Conservation (phyloP, 2,113 vertebrate species). For the Caranx melampygus region DNA sequence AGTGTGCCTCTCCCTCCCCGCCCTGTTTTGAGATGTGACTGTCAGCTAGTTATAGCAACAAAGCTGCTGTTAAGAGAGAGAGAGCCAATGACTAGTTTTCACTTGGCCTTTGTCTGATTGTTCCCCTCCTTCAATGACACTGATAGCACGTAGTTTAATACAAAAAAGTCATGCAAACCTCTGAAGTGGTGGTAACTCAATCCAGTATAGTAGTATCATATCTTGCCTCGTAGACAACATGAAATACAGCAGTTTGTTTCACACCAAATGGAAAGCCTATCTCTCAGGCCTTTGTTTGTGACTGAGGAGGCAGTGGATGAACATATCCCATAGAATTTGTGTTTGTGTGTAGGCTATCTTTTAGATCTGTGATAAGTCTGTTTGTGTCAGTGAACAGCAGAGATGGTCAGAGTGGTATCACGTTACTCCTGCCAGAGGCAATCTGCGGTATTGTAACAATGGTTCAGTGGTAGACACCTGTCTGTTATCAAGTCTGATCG, state of each 20-base stretch:
- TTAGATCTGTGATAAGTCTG: conserved; percentile 54
- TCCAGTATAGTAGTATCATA: conserved; percentile 54
- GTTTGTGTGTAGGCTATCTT: conserved; percentile 57
- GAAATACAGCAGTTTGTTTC: conserved; percentile 72
- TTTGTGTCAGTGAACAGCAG: conserved; percentile 49
- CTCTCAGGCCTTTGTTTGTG: conserved; percentile 60
- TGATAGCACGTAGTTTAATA: conserved; percentile 21
- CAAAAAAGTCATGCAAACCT: conserved; percentile 44
- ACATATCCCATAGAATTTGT: conserved; percentile 66
- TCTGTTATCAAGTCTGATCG: conserved; percentile 62
- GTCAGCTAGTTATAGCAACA: conserved; percentile 12
- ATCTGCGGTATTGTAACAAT: conserved; percentile 61
- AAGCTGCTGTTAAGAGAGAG: conserved; percentile 17
- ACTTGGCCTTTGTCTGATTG: conserved; percentile 20
- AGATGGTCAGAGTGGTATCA: conserved; percentile 68
- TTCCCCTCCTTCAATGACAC: conserved; percentile 35
- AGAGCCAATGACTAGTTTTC: conserved; percentile 15
- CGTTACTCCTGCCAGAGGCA: conserved; percentile 73
- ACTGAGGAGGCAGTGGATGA: conserved; percentile 66
- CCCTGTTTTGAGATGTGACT: conserved; percentile 27
- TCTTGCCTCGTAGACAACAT: conserved; percentile 56
- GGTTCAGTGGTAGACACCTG: conserved; percentile 59
- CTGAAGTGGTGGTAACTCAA: conserved; percentile 53
- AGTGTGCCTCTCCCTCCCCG: conserved; percentile 24
- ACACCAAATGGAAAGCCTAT: conserved; percentile 50